Percentiles rank a stretch among this genome's conserved stretches.
These are phyloP conservation scores for Thumatha senex DNA, from an alignment of 2,888 invertebrate genomes.

Conservation along the genomic window DNA sequence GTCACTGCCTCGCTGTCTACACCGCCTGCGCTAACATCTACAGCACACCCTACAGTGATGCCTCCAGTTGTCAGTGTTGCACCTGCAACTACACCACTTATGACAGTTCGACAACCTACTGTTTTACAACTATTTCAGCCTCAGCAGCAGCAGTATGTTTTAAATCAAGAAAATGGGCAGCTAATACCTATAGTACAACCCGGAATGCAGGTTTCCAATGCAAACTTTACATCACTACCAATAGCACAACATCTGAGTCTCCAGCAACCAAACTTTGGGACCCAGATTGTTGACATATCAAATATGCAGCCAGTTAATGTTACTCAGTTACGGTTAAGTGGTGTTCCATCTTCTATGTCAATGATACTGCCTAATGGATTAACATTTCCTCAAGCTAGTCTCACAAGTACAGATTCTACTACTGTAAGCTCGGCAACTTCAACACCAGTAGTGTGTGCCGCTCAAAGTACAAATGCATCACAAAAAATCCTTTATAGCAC, in stretches of 20 bases:
- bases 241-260: conserved; percentile 63
- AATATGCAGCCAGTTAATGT: conserved; percentile 77
- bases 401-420: conserved; percentile 66
- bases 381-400: conserved; percentile 68
- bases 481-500: conserved; percentile 76
- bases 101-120: conserved; percentile 76
- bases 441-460: conserved; percentile 76
- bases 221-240: conserved; percentile 72
- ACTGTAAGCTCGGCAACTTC: conserved; percentile 73
- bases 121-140: conserved; percentile 68
- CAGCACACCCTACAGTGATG: conserved; percentile 57
- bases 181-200: conserved; percentile 78
- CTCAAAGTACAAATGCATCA: conserved; percentile 68
- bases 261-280: conserved; percentile 73
- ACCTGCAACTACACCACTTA: conserved; percentile 66
- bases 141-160: conserved; percentile 75
- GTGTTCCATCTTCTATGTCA: conserved; percentile 77
- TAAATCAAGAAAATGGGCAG: conserved; percentile 77
- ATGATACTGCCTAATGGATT: conserved; percentile 75
- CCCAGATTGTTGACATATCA: conserved; percentile 73
- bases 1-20: conserved; percentile 62
- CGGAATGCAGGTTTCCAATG: conserved; percentile 71
- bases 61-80: conserved; percentile 74
- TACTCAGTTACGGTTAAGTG: conserved; percentile 69
- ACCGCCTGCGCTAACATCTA: conserved; percentile 58